phyloP scores from a whole-genome alignment of 2,888 invertebrate species.

The Oligia fasciuncula region DNA sequence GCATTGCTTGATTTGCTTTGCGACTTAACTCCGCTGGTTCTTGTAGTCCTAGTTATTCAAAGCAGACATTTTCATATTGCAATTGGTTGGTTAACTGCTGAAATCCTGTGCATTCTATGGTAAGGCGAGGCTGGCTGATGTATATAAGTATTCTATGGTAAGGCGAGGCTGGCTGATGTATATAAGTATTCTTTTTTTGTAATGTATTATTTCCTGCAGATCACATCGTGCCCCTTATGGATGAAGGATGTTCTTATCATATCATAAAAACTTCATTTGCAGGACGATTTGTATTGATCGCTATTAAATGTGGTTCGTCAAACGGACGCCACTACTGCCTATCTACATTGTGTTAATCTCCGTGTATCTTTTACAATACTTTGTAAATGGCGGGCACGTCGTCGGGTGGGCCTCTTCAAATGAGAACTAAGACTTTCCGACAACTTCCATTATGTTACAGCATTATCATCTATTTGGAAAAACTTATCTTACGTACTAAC shows the following conservation, averaged over 20 bases:
- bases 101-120: slow-evolving; percentile 16
- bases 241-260: too few species aligned
- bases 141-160: slow-evolving; percentile 28
- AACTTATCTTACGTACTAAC: slow-evolving; percentile 20
- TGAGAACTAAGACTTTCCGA: slow-evolving; percentile 3
- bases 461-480: slow-evolving; percentile 40
- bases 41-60: not conserved
- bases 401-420: slow-evolving; percentile 3
- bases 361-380: not conserved
- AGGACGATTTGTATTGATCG: slow-evolving; percentile 30
- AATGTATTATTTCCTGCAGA: slow-evolving; percentile 13
- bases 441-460: slow-evolving; percentile 9
- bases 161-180: slow-evolving; percentile 10
- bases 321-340: not conserved
- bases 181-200: slow-evolving; percentile 23
- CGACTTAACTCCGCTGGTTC: not conserved
- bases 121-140: slow-evolving; percentile 10
- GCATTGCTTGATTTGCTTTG: slow-evolving; percentile 9
- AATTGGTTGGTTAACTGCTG: slow-evolving; percentile 10
- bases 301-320: not conserved
- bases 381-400: not conserved
- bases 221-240: not conserved
- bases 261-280: too few species aligned
- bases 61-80: not conserved
- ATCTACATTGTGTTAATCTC: not conserved